Evolutionary conservation across 2,888 invertebrate species (phyloP), one percentile per base, ranked within the genome.

Genomic region (Diarsia brunnea): DNA sequence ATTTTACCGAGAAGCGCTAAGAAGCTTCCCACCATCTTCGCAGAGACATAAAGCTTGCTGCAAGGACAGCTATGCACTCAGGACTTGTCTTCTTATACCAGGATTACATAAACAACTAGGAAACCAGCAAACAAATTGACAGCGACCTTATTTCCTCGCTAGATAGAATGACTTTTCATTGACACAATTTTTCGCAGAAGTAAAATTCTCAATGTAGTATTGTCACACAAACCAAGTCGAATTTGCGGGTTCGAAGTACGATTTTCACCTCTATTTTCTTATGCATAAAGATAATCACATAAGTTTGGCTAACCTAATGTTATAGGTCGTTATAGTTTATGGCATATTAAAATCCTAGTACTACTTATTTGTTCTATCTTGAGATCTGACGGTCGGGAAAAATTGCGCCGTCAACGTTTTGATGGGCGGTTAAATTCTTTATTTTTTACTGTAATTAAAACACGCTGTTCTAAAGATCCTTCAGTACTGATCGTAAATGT

Each of bases 1-100:
- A 94, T 95, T 95, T 95, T 94, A 94, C 93, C 89, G 90, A 89
- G 93, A 93, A 93, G 89, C 93, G 91, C 90, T 95, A 95, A 95
- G 95, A 89, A 93, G 94, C 94, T 94, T 92, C 91, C 89, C 90
- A 90, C 90, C 92, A 92, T 93, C 93, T 90, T 91, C 90, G 90
- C 86, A 87, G 90, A 90, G 93, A 94, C 94, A 93, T 95, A 94
- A 95, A 95, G 94, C 95, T 93, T 90, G 91, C 90, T 89, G 91
- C 92, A 91, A 92, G 91, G 94, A 93, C 93, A 93, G 92, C 91
- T 88, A 90, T 92, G 94, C 94, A 95, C 95, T 95, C 93, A 94
- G 91, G 90, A 89, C 92, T 91, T 90, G 91, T 90, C 81, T 91
- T 89, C 82, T 74, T 75, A 67, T 82, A 88, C 91, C 89, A 90